These are phyloP conservation scores for Lytechinus pictus DNA, from an alignment of 35 echinoderm and acorn worm species.

Conservation along the genomic window DNA sequence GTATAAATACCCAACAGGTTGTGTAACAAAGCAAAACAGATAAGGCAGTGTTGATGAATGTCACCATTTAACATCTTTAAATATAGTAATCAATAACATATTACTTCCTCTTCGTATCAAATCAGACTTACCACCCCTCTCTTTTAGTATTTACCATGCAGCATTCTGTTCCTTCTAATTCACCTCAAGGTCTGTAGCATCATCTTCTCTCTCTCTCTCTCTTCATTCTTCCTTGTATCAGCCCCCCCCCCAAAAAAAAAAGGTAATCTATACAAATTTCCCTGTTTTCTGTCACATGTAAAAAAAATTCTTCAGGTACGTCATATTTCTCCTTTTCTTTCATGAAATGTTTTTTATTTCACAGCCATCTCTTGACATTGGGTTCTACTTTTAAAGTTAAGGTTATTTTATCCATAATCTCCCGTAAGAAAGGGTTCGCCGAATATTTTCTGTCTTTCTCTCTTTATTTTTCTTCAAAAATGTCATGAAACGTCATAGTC, in stretches of 20 bases:
- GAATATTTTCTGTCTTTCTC: too few species aligned
- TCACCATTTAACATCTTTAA: background rate
- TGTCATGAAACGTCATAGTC: too few species aligned
- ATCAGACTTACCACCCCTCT: background rate
- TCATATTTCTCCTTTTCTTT: background rate
- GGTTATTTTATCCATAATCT: too few species aligned
- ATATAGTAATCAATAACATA: background rate
- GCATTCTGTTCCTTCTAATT: background rate
- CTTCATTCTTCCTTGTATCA: background rate
- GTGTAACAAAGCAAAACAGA: background rate
- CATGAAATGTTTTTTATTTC: background rate
- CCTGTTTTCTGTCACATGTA: background rate
- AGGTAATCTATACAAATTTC: background rate
- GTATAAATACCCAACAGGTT: background rate
- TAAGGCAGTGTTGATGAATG: too few species aligned
- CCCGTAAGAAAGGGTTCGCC: too few species aligned
- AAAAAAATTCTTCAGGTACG: background rate
- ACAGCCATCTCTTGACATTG: background rate
- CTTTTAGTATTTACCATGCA: background rate
- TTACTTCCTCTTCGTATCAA: background rate
- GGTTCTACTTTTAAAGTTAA: too few species aligned
- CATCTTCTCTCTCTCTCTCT: too few species aligned
- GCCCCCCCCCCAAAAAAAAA: too few species aligned
- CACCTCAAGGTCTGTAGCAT: too few species aligned
- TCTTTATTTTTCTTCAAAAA: too few species aligned